A percentile compares a stretch with the other conserved stretches of the same genome.
phyloP scores from a whole-genome alignment of 2,797 vertebrate genomes.

The Sebastes nivosus region DNA sequence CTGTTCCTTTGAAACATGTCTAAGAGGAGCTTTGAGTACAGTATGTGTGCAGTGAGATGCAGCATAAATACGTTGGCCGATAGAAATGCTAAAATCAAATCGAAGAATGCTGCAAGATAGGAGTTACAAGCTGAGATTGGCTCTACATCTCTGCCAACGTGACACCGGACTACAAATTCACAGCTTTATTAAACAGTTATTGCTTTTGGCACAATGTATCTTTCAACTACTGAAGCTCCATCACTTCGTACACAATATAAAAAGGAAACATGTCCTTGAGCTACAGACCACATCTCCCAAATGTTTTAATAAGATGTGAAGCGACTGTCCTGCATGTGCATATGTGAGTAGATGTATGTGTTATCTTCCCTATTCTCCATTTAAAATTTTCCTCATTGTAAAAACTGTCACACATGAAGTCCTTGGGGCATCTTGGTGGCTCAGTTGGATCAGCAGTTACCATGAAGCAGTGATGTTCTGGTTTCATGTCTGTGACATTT shows the following conservation, averaged over 20 bases:
- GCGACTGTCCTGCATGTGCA: neutral
- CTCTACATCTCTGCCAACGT: constrained; percentile 7
- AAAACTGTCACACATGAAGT: constrained; percentile 23
- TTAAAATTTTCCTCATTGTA: neutral
- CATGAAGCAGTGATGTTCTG: constrained; percentile 19
- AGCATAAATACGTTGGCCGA: neutral
- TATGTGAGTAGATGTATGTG: neutral
- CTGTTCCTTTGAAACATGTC: neutral
- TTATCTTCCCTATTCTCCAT: neutral
- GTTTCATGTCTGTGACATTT: constrained; percentile 41
- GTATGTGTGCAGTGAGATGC: neutral
- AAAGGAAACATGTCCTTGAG: constrained; percentile 34
- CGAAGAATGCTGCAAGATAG: neutral
- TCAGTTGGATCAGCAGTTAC: constrained; percentile 28
- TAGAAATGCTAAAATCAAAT: neutral
- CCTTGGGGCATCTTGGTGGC: constrained; percentile 35
- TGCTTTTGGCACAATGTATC: constrained; percentile 11
- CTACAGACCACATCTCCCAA: constrained; percentile 17
- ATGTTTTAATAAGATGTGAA: constrained; percentile 31
- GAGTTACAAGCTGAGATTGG: neutral
- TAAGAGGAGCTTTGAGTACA: neutral
- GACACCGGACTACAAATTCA: neutral
- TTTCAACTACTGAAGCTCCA: constrained; percentile 9
- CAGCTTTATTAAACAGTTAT: constrained; percentile 23
- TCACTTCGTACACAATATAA: constrained; percentile 16